Conservation (phyloP, 2,888 invertebrate genomes). For the Ochropleura leucogaster region DNA sequence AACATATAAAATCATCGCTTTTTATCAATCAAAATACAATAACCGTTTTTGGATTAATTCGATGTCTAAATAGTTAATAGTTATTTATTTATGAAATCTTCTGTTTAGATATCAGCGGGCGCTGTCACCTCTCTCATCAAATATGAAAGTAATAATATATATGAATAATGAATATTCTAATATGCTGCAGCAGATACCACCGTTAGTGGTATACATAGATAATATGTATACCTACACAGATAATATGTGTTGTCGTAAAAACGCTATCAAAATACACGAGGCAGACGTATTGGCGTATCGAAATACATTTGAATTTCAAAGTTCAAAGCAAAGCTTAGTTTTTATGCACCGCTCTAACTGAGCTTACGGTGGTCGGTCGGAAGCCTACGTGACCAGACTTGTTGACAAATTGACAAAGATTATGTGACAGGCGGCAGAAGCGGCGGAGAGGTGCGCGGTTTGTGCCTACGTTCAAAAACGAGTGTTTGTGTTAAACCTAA, state of each 20-base stretch:
- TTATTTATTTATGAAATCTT: neutral
- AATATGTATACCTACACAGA: conserved; percentile 28
- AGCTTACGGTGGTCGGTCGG: conserved; percentile 87
- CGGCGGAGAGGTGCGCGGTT: neutral
- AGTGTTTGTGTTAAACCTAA: neutral
- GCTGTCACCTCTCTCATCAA: neutral
- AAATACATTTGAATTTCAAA: conserved; percentile 89
- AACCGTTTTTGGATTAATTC: neutral
- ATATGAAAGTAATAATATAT: neutral
- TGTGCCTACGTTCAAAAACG: conserved; percentile 31
- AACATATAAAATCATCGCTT: neutral
- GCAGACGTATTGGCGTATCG: conserved; percentile 82
- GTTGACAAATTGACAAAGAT: conserved; percentile 79
- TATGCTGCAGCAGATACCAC: too few species aligned
- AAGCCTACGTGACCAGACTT: conserved; percentile 85
- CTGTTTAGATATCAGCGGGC: neutral
- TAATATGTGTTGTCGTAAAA: conserved; percentile 60
- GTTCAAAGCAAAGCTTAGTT: conserved; percentile 87
- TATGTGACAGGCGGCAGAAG: conserved; percentile 50
- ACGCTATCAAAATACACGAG: conserved; percentile 69
- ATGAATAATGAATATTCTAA: too few species aligned
- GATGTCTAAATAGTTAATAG: neutral
- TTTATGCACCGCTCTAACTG: conserved; percentile 89
- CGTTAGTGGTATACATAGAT: conserved; percentile 12
- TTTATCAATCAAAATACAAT: neutral